A percentile compares a stretch with the other conserved stretches of the same genome.
These are phyloP conservation scores for Chloropsis cyanopogon DNA, from an alignment of 2,113 vertebrate genomes.

Conservation along the genomic window DNA sequence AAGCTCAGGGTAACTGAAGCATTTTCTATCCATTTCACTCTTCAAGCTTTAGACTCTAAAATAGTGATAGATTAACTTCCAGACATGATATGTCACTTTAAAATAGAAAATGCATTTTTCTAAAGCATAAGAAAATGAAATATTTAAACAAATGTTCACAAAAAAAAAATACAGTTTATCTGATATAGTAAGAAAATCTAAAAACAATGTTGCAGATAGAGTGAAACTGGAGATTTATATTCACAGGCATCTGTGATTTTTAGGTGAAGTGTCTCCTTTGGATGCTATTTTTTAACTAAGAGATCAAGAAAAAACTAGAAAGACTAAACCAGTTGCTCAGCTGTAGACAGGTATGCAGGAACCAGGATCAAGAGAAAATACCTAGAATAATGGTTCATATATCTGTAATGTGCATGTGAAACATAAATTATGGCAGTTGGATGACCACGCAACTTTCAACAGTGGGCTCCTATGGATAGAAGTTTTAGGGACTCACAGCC, in stretches of 20 bases:
- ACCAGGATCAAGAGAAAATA: neutral
- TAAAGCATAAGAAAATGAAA: neutral
- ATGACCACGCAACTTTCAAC: neutral
- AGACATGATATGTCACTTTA: neutral
- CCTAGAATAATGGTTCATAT: neutral
- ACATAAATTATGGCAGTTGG: neutral
- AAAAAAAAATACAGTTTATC: neutral
- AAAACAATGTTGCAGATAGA: neutral
- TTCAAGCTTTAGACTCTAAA: neutral
- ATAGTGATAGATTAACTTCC: neutral
- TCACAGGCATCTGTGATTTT: neutral
- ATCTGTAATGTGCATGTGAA: neutral
- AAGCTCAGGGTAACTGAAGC: neutral
- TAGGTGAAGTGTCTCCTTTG: neutral
- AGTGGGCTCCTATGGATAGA: fast-evolving
- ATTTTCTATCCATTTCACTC: neutral
- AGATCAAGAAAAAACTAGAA: neutral
- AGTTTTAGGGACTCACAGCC: neutral
- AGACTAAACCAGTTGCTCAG: neutral
- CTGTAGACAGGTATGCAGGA: neutral
- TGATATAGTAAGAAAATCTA: neutral
- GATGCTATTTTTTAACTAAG: neutral
- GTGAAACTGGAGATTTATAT: neutral
- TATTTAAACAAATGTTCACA: neutral
- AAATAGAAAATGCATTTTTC: neutral